Conservation (phyloP, 2,113 vertebrate species). For the Panthera leo region DNA sequence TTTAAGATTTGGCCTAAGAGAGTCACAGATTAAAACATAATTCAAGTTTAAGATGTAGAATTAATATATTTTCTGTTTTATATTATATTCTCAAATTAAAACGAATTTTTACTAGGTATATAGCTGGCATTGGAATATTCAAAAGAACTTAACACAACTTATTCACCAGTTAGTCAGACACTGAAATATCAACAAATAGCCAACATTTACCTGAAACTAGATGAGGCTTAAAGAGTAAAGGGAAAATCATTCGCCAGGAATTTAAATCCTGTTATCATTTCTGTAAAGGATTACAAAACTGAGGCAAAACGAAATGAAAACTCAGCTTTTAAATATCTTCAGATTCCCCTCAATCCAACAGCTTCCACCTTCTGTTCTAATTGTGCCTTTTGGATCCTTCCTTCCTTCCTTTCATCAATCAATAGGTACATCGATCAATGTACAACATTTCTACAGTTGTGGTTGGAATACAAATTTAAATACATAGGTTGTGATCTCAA, state of each 20-base stretch:
- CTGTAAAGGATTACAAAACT: background rate
- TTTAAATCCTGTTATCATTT: background rate
- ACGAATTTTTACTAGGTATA: background rate
- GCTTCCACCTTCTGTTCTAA: background rate
- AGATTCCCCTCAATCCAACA: background rate
- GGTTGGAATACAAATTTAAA: conserved; percentile 31
- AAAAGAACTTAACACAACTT: background rate
- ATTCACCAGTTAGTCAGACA: background rate
- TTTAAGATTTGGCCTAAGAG: background rate
- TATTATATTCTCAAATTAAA: background rate
- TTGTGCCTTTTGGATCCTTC: background rate
- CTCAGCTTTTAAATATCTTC: background rate
- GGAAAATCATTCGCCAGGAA: background rate
- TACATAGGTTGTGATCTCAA: background rate
- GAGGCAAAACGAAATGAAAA: background rate
- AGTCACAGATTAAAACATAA: background rate
- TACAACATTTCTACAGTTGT: background rate
- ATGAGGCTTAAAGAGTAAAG: background rate
- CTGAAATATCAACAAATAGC: background rate
- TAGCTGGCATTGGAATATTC: background rate
- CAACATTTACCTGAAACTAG: background rate
- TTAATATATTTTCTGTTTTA: background rate
- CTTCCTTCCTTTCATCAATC: background rate
- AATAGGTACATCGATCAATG: background rate
- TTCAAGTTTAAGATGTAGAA: background rate